Evolutionary conservation across 2,888 invertebrate species (phyloP), one percentile per base, ranked within the genome.

Genomic region (Macrophya annulata): DNA sequence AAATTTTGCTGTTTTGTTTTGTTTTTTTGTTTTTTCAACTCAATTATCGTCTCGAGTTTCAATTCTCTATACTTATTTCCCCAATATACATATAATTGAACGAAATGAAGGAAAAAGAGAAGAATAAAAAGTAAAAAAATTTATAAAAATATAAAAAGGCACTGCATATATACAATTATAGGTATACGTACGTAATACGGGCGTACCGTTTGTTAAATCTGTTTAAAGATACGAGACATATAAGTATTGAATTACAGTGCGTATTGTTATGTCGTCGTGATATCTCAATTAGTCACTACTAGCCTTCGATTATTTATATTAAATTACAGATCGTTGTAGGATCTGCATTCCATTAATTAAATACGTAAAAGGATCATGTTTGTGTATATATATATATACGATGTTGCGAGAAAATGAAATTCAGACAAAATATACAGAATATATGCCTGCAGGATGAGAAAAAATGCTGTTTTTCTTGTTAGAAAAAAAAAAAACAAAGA

Each of bases 211-310:
- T 87, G 86, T 88, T 88, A 85, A 85, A 86, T 88, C 87, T 85
- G 85, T 86, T 87, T 84, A 84, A 31, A 85, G 88, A 77, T 77
- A 77, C 51, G 55, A 55, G 77, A 55, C 25, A 55, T 37, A 77
- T 31, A 25, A 55, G 55, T 77, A 55, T 77, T 51, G 17, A 51
- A 77, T 77, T 84, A 55, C 84, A 83, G 68, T 83, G 83, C 74
- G 86, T 85, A 90, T 90, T 90, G 90, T 90, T 89, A 87, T 88
- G 89, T 90, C 89, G 89, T 86, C 86, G 87, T 85, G 89, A 90
- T 90, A 89, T 88, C 90, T 90, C 89, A 89, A 90, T 90, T 89
- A 90, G 51, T 77, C 77, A 31, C 31, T 31, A 37, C 55, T 6
- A 31, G 37, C 77, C 51, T 51, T 37, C 43, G 31, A 25, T 31